Conservation (phyloP, 2,797 vertebrate genomes). For the Passerculus sandwichensis region DNA sequence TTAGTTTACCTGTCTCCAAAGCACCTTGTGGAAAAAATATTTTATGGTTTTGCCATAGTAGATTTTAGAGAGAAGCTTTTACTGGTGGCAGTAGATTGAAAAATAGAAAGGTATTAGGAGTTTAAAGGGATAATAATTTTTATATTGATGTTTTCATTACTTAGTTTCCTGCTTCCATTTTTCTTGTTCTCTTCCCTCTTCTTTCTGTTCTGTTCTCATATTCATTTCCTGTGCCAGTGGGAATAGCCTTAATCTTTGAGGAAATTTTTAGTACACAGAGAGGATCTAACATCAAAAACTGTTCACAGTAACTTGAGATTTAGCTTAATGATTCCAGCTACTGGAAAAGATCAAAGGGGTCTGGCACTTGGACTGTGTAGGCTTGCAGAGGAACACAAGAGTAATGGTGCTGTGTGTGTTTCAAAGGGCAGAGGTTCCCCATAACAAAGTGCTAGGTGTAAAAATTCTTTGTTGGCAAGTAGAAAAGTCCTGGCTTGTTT, state of each 20-base stretch:
- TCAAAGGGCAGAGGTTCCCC: not conserved
- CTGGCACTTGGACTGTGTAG: not conserved
- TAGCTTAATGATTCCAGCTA: not conserved
- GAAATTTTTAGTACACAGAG: not conserved
- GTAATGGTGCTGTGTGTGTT: not conserved
- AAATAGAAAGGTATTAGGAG: not conserved
- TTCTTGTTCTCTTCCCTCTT: not conserved
- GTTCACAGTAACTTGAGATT: not conserved
- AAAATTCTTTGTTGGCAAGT: not conserved
- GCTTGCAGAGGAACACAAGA: not conserved
- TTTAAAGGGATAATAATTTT: not conserved
- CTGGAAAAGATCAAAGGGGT: conserved; percentile 11
- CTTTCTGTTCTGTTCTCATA: not conserved
- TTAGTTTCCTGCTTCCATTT: not conserved
- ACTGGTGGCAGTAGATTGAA: not conserved
- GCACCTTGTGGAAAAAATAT: not conserved
- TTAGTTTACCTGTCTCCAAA: not conserved
- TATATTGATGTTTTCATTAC: not conserved
- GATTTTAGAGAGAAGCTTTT: not conserved
- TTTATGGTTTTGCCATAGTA: not conserved
- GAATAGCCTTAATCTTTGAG: conserved; percentile 22
- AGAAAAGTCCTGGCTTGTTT: not conserved
- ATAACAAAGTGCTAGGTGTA: not conserved
- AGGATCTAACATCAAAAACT: conserved; percentile 2
- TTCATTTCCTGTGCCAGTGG: not conserved